Conservation (phyloP, 2,113 vertebrate species). For the Thomomys bottae region DNA sequence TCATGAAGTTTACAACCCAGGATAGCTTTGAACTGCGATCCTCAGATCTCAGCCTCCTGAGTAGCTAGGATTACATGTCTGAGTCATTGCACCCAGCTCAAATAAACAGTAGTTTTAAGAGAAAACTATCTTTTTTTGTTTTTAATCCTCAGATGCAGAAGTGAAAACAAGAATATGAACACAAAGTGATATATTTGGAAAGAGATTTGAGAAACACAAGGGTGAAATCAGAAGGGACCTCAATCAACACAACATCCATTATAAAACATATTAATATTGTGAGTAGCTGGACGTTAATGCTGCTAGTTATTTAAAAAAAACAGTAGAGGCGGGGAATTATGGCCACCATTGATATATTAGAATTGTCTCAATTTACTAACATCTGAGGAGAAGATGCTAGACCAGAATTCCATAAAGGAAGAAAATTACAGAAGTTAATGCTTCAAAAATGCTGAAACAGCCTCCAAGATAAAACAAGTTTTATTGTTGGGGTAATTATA, state of each 20-base stretch:
- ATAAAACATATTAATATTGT: fast-evolving
- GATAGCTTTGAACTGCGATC: too few relatives aligned
- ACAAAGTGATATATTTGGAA: not conserved
- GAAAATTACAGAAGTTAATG: not conserved
- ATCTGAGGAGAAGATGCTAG: not conserved
- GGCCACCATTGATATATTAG: not conserved
- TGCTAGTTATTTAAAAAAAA: not conserved
- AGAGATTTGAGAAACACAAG: not conserved
- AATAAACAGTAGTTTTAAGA: too few relatives aligned
- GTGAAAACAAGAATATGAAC: not conserved
- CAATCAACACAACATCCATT: not conserved
- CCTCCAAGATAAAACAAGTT: not conserved
- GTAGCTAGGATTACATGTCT: too few relatives aligned
- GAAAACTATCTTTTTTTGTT: too few relatives aligned
- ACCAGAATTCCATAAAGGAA: not conserved
- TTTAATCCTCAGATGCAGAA: not conserved
- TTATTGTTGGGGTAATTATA: too few relatives aligned
- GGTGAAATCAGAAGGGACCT: not conserved
- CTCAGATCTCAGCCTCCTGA: too few relatives aligned
- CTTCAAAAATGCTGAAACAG: not conserved
- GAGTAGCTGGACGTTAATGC: not conserved
- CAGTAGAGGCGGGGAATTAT: not conserved
- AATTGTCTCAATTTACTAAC: not conserved
- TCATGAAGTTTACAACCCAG: too few relatives aligned
- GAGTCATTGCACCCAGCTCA: too few relatives aligned